Evolutionary conservation across 2,797 vertebrate genomes (phyloP).

Genomic region (Remorina albescens): DNA sequence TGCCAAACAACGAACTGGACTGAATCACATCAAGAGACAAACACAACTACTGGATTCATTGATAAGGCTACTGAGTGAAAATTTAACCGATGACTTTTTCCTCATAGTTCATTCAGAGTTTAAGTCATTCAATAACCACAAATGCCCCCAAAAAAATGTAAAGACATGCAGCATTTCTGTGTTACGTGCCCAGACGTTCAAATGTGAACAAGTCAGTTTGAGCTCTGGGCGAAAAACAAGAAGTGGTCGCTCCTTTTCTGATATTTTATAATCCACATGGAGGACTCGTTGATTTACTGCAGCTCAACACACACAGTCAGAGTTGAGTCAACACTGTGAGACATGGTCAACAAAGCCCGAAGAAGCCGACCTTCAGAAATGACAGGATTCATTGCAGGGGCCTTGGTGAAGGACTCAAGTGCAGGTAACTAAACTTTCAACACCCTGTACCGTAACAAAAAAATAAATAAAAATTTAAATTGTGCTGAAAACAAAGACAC

Average conservation of each 20-base stretch:
- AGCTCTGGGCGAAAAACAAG: too few relatives aligned
- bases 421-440: background rate
- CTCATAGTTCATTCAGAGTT: background rate
- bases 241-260: too few relatives aligned
- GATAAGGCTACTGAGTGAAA: background rate
- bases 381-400: background rate
- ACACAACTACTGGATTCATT: background rate
- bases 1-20: too few relatives aligned
- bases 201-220: too few relatives aligned
- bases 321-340: slow-evolving; percentile 14
- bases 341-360: slow-evolving; percentile 8
- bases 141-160: background rate
- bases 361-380: background rate
- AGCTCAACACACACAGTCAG: background rate
- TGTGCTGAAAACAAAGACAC: too few relatives aligned
- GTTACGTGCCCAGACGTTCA: too few relatives aligned
- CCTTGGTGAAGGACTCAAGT: background rate
- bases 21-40: background rate
- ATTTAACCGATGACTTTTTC: background rate
- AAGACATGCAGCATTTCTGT: background rate
- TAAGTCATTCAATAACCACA: background rate
- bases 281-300: background rate
- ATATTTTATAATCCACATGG: background rate
- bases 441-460: background rate
- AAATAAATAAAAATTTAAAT: too few relatives aligned